These are phyloP conservation scores for Arremon brunneinucha DNA, from an alignment of 2,797 vertebrate species.

Conservation along the genomic window DNA sequence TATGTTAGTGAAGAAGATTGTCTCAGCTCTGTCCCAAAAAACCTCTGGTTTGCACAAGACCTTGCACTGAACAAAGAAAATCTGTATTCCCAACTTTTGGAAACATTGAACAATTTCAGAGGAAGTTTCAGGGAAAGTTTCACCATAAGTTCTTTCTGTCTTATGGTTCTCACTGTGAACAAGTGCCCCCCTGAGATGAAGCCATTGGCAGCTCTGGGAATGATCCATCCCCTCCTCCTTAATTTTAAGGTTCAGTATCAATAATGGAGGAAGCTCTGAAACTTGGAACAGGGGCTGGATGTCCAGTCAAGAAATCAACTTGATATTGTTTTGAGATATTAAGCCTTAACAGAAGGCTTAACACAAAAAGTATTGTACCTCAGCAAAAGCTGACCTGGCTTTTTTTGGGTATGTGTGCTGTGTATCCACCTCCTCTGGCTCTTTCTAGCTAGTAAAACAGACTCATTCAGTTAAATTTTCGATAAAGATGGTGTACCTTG, in stretches of 20 bases:
- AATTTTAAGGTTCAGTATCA: neutral
- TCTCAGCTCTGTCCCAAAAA: neutral
- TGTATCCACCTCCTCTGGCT: neutral
- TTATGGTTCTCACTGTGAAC: accelerated
- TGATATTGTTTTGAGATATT: neutral
- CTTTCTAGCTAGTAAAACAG: neutral
- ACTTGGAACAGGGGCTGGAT: neutral
- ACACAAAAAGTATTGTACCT: neutral
- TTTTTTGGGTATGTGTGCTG: neutral
- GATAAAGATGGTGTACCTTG: neutral
- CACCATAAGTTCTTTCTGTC: neutral
- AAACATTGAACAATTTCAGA: neutral
- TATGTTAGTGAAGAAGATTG: neutral
- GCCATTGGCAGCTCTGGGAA: neutral
- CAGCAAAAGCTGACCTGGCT: neutral
- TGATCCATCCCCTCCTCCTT: neutral
- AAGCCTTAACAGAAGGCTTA: neutral
- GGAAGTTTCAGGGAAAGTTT: neutral
- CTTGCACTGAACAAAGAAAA: neutral
- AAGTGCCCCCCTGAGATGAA: neutral
- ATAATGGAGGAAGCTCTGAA: neutral
- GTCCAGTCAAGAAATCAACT: neutral
- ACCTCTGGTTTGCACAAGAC: neutral
- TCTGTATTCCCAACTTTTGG: neutral
- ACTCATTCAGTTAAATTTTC: neutral